Base-by-base conservation (phyloP, 2,113 vertebrate species). In the Tapirus terrestris region DNA sequence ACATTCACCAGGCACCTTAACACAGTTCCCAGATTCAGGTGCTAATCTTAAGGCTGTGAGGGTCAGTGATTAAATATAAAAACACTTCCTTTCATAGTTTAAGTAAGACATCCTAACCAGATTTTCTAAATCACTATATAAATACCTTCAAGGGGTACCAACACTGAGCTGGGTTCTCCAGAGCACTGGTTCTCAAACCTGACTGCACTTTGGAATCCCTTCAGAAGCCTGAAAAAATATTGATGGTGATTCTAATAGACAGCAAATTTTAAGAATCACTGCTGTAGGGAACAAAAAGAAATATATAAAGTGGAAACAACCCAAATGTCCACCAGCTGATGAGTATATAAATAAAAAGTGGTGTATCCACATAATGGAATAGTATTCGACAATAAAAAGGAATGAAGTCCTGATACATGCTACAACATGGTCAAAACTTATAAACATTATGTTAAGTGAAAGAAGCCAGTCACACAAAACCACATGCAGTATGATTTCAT, bases 1-100 rank as follows among this genome's bases (percentile, higher is more conserved):
- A 95, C 48, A 89, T 76, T 95, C 14, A 39, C 84, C 84, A 79
- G 36, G 80, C 27, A 87, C n/a, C 45, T 90, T 94, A 23, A 91
- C 91, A 79, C 75, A 93, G 29, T 58, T 93, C 36, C 53, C 58
- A 82, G 81, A 93, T 83, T 72, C 86, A 85, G 11, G 36, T 87
- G 73, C 81, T 91, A 77, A 70, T 43, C 36, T 39, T 77, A 76
- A 89, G 39, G 36, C 13, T 82, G 36, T 73, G 27, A 91, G 89
- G 87, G 60, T 65, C 73, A 90, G n/a, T 61, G n/a, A 80, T 45
- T 88, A 98, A 73, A 94, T 7, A 94, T 25, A 92, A 91, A 87
- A 87, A 77, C 33, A 91, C 56, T 36, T 83, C 56, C 51, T 96
- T 68, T 83, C 67, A 81, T 53, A 27, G 87, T 29, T 94, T 87